Base-by-base conservation (phyloP, 2,113 vertebrate species). In the Bambusicola thoracicus region DNA sequence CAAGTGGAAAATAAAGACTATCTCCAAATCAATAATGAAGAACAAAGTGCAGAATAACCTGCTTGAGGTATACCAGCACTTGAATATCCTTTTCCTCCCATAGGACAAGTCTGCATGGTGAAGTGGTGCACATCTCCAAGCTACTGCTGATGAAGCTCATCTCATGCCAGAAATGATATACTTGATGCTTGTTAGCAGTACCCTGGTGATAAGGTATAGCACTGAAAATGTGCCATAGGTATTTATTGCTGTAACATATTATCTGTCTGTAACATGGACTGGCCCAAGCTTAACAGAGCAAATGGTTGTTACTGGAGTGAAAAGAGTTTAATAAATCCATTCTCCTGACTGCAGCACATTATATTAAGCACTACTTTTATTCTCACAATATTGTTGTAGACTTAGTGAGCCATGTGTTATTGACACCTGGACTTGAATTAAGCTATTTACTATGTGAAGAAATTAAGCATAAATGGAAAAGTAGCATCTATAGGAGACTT, bases 41-140 rank as follows among this genome's bases (percentile, higher is more conserved):
- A 66, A 24, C 7, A n/a, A 77, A 90, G 93, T 78, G 56, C 70
- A 75, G n/a, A 81, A 87, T 84, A 43, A 91, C 34, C 51, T 93
- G 49, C 61, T 72, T 75, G 67, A 91, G 34, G 51, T 19, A 4
- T 22, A 32, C 73, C 10, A 8, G 41, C 46, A 38, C 65, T 84
- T 58, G 73, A 77, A n/a, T 3, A 2, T 18, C 56, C 18, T 56
- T 34, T 77, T 7, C 11, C 21, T 90, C 69, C 51, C 19, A 4
- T 29, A 36, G 56, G 73, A 86, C 49, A 67, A 13, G 20, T 69
- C 36, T 88, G 4, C 38, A 18, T 14, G 53, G 25, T 12, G 73
- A 74, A 81, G 41, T 59, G 65, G 56, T 81, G 73, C 77, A 16
- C 56, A 40, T 87, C 81, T 81, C 25, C 69, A 63, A 22, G 65